Conservation (phyloP, 2,113 vertebrate species). For the Cromileptes altivelis region DNA sequence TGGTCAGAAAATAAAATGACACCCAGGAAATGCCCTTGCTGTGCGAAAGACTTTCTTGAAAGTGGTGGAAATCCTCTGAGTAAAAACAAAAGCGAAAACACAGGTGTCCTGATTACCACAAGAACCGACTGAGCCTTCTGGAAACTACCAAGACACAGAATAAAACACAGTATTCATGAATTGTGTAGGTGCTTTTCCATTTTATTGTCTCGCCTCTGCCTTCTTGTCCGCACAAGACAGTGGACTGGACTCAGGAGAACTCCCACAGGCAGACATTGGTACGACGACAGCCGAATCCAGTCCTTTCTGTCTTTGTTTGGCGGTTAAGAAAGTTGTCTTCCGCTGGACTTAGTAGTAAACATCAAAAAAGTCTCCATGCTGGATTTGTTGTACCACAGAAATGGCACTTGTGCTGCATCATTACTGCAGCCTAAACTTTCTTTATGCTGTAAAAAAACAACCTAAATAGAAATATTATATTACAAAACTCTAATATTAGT, state of each 20-base stretch:
- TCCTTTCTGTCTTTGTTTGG: constrained; percentile 28
- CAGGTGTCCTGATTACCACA: neutral
- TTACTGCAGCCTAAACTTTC: constrained; percentile 2
- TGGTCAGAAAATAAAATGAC: neutral
- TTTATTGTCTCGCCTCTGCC: constrained; percentile 33
- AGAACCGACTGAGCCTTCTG: neutral
- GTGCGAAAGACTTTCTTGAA: neutral
- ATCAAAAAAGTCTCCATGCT: neutral
- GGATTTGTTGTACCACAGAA: constrained; percentile 18
- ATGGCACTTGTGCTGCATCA: constrained; percentile 8
- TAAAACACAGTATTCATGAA: constrained; percentile 30
- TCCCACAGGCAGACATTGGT: neutral
- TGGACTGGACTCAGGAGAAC: neutral
- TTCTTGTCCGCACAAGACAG: neutral
- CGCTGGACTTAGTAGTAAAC: neutral
- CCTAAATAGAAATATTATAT: constrained; percentile 49
- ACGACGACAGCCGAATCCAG: neutral
- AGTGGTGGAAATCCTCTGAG: neutral
- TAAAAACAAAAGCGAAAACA: neutral
- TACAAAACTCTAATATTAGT: constrained; percentile 43
- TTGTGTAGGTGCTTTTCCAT: constrained; percentile 4
- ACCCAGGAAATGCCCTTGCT: neutral
- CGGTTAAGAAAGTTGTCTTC: neutral
- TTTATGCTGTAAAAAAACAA: constrained; percentile 34
- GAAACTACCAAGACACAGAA: constrained; percentile 4